Evolutionary conservation across 2,797 vertebrate species (phyloP), one percentile per base, ranked within the genome.

Genomic region (Enteromius paludinosus): DNA sequence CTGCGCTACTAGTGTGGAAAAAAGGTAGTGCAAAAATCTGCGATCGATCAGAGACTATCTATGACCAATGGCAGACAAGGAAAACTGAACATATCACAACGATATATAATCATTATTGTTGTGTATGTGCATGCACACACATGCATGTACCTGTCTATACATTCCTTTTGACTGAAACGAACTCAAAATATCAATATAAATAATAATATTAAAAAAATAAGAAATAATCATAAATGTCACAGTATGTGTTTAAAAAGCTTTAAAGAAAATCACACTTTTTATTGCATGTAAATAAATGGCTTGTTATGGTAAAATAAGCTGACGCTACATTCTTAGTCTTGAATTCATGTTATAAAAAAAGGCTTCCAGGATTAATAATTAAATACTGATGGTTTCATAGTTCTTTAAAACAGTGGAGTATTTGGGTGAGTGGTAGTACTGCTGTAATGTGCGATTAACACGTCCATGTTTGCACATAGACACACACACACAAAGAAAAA

Each of bases 401-500:
- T 66, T 11, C 20, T 78, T 66, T 30, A 62, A 30, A 62, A 62
- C 61, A 62, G 28, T 65, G 8, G 8, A 70, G 47, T 45, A 43
- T 70, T 45, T 59, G 35, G 33, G n/a, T 6, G 49, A 30, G 59
- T n/a, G 59, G 59, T 59, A 28, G 68, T 87, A 88, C 90, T 84
- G 83, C 88, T 82, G 88, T 88, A 90, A 56, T 23, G 70, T 59
- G 59, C 52, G 64, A 59, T 68, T 82, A 62, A 87, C 81, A 79
- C 66, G 41, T 69, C 62, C 45, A 86, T 82, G 79, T 84, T 75
- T 62, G 41, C 85, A 80, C 59, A 70, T 59, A 80, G 79, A 43
- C 78, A 62, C 45, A 71, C 83, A 83, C 87, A 79, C 80, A 68
- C 73, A 84, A 77, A 83, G 82, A 88, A 76, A 89, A 87, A 87